Conservation (phyloP, 92 coral and sea anemone species). For the Bergia sp. region DNA sequence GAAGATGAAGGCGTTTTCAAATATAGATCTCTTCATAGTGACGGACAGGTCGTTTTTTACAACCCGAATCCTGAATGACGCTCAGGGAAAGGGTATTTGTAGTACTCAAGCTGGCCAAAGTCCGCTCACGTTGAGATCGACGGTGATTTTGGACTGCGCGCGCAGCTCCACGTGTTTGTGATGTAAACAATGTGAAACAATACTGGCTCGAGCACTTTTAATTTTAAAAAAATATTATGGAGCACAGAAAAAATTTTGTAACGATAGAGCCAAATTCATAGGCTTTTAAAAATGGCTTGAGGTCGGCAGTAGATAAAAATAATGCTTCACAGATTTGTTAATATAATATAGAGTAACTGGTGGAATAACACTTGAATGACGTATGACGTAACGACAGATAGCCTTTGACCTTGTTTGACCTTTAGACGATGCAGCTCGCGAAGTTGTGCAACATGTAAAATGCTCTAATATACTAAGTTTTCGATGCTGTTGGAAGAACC, state of each 20-base stretch:
- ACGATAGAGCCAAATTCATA: background rate
- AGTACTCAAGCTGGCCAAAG: conserved; percentile 29
- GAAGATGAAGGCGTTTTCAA: conserved; percentile 89
- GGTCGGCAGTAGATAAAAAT: background rate
- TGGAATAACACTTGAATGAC: no score
- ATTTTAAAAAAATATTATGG: no score
- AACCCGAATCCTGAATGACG: background rate
- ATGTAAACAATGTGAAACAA: conserved; percentile 22
- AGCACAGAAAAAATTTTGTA: background rate
- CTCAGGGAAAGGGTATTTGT: conserved; percentile 30
- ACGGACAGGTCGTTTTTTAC: background rate
- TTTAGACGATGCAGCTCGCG: background rate
- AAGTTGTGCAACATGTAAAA: background rate
- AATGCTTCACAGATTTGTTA: no score
- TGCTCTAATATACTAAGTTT: background rate
- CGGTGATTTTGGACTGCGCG: conserved; percentile 5
- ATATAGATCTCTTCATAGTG: conserved; percentile 82
- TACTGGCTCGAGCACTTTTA: no score
- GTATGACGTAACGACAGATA: background rate
- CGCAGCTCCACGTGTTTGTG: conserved; percentile 44
- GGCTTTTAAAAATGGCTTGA: no score
- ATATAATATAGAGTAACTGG: no score
- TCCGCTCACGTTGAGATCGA: conserved; percentile 14
- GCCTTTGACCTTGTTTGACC: conserved; percentile 18
- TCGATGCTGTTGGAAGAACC: background rate